Conservation (phyloP, 2,797 vertebrate species). For the Xerus rutilus region DNA sequence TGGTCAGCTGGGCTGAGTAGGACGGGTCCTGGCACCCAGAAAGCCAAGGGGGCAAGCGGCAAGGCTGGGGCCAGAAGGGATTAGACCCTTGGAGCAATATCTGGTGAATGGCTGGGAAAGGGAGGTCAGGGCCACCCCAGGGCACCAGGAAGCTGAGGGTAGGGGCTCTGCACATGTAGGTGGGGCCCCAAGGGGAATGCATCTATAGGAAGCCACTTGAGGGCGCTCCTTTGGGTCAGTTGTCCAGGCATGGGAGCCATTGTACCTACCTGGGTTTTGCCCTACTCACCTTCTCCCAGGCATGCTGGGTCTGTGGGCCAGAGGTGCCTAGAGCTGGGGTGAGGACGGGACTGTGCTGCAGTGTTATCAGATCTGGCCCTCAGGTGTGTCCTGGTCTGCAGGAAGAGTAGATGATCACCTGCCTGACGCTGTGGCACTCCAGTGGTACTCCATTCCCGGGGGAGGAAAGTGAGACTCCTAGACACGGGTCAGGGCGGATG, state of each 20-base stretch:
- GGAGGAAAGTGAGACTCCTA: neutral
- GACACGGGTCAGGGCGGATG: accelerated
- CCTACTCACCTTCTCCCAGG: neutral
- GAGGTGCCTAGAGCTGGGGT: neutral
- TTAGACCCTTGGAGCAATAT: neutral
- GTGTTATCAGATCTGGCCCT: neutral
- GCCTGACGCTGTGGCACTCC: neutral
- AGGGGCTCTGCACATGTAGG: neutral
- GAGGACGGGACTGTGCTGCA: neutral
- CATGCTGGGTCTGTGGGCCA: neutral
- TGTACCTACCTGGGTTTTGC: neutral
- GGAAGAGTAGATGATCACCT: neutral
- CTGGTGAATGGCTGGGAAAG: neutral
- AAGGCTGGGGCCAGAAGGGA: neutral
- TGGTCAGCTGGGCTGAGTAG: neutral
- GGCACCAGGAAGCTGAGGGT: neutral
- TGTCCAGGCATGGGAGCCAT: neutral
- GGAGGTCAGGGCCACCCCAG: neutral
- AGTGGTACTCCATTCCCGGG: neutral
- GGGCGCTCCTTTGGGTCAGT: neutral
- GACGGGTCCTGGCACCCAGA: neutral
- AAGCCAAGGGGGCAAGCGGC: neutral
- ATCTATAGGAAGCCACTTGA: neutral
- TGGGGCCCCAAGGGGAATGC: neutral
- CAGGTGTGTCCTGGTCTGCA: neutral